Evolutionary conservation across 2,113 vertebrate species (phyloP).

Genomic region (Calcarius ornatus): DNA sequence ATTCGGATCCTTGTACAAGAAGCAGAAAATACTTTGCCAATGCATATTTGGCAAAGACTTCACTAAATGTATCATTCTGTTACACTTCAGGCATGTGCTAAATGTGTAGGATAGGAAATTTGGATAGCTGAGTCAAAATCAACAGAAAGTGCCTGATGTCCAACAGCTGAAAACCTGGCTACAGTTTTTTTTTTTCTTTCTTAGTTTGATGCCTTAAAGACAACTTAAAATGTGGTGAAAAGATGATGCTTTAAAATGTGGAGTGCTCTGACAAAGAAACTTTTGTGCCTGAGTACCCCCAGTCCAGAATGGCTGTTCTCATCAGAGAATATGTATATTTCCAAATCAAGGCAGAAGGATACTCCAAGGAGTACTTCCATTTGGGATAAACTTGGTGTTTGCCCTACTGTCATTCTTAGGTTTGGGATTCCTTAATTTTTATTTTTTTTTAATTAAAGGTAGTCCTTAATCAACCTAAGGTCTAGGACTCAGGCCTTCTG

Average conservation of each 20-base stretch:
- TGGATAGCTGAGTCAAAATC: not conserved
- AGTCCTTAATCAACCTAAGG: not conserved
- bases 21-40: not conserved
- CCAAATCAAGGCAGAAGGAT: not conserved
- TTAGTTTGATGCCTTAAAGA: not conserved
- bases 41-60: not conserved
- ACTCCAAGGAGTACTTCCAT: not conserved
- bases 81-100: not conserved
- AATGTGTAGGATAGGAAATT: not conserved
- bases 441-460: not conserved
- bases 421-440: not conserved
- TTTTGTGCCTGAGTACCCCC: not conserved
- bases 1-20: not conserved
- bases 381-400: not conserved
- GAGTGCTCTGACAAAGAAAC: not conserved
- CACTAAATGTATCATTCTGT: accelerated
- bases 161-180: not conserved
- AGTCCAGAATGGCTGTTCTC: not conserved
- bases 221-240: not conserved
- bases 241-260: not conserved
- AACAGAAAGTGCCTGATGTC: not conserved
- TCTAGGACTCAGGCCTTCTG: not conserved
- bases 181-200: not conserved
- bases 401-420: not conserved
- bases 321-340: not conserved